A percentile compares a stretch with the other conserved stretches of the same genome.
phyloP scores from a whole-genome alignment of 2,113 vertebrate species.

The Rhinolophus sinicus region DNA sequence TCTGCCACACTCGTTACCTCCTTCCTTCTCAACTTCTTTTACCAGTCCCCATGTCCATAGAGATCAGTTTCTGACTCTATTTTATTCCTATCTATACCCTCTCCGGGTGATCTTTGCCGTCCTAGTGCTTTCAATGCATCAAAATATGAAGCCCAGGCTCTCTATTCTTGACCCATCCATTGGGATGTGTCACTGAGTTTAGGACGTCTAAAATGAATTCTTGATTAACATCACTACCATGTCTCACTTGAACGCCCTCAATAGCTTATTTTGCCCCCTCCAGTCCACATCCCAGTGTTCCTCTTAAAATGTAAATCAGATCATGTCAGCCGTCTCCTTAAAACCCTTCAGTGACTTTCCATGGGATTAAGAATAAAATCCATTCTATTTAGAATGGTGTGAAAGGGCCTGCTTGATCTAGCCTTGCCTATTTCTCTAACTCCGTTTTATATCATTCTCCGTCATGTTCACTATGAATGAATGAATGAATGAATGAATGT shows the following conservation, averaged over 20 bases:
- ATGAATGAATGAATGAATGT: not conserved
- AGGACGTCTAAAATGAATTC: not conserved
- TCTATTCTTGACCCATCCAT: not conserved
- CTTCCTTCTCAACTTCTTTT: not conserved
- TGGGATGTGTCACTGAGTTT: not conserved
- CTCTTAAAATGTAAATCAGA: not conserved
- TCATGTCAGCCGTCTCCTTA: not conserved
- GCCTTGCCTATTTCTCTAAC: not conserved
- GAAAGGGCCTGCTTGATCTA: not conserved
- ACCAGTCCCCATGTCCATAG: not conserved
- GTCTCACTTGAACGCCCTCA: not conserved
- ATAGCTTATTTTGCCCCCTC: not conserved
- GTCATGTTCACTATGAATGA: not conserved
- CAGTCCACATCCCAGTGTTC: not conserved
- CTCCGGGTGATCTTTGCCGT: not conserved
- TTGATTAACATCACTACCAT: too few species aligned
- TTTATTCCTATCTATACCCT: not conserved
- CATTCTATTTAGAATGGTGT: not conserved
- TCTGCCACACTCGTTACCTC: not conserved
- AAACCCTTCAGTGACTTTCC: not conserved
- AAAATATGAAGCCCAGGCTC: not conserved
- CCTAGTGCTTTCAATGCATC: not conserved
- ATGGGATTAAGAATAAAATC: not conserved
- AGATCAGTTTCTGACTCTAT: not conserved
- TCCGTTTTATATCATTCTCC: not conserved